Percentiles rank a stretch among this genome's conserved stretches.
phyloP scores from a whole-genome alignment of 2,113 vertebrate genomes.

The Delphinus delphis region DNA sequence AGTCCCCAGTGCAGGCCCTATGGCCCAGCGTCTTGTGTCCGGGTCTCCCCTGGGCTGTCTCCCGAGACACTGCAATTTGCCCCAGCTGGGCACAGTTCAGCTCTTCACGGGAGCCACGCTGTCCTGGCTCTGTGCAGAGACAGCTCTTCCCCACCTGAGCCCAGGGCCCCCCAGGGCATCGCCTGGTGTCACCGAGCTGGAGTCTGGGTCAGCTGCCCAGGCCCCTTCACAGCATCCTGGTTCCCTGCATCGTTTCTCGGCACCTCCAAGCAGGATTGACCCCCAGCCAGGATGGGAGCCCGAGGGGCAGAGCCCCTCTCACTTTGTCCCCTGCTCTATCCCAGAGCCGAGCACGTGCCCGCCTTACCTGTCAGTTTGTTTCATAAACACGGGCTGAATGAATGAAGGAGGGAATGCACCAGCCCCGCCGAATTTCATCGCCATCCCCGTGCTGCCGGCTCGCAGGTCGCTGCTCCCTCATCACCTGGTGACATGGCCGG shows the following conservation, averaged over 20 bases:
- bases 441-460: not conserved
- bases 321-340: not conserved
- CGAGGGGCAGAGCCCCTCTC: no score
- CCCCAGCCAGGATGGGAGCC: no score
- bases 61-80: no score
- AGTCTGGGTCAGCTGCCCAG: not conserved
- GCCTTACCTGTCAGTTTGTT: rapidly evolving
- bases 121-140: not conserved
- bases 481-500: not conserved
- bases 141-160: not conserved
- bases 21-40: no score
- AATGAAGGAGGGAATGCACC: rapidly evolving
- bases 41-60: not conserved
- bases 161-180: rapidly evolving
- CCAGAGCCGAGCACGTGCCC: not conserved
- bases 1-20: no score
- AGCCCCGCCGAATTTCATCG: rapidly evolving
- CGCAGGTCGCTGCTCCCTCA: not conserved
- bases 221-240: no score
- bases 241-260: no score
- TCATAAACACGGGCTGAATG: rapidly evolving
- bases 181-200: rapidly evolving
- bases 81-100: not conserved
- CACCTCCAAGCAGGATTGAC: no score
- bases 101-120: rapidly evolving